Conservation (phyloP, 53 echinoderm and acorn worm genomes). For the Crossaster papposus region DNA sequence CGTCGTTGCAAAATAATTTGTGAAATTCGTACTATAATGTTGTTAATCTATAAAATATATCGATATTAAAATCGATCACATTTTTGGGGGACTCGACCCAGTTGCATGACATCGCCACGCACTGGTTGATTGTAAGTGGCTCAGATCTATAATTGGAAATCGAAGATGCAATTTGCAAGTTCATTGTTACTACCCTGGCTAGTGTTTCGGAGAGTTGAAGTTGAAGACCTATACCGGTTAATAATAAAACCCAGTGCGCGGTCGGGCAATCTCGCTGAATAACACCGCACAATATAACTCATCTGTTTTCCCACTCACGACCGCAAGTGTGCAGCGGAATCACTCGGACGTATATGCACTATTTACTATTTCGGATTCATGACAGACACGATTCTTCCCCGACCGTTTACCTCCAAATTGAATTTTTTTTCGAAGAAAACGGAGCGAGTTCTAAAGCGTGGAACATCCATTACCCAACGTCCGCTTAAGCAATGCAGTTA, state of each 20-base stretch:
- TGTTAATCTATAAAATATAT: too few relatives aligned
- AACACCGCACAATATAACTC: neutral
- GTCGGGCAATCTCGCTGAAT: neutral
- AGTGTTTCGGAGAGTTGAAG: neutral
- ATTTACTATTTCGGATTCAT: neutral
- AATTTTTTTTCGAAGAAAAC: slow-evolving; percentile 4
- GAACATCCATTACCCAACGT: slow-evolving; percentile 14
- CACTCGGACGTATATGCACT: neutral
- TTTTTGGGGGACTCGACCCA: neutral
- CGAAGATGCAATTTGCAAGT: slow-evolving; percentile 12
- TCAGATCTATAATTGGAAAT: neutral
- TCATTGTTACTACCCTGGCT: neutral
- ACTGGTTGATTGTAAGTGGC: neutral
- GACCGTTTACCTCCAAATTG: slow-evolving; percentile 12
- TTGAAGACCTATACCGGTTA: neutral
- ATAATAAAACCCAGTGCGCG: neutral
- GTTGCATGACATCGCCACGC: neutral
- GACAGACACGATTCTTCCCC: neutral
- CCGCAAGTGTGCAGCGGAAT: slow-evolving; percentile 14
- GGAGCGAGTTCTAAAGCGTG: neutral
- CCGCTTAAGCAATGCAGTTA: neutral
- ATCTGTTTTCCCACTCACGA: slow-evolving; percentile 27
- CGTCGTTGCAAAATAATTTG: too few relatives aligned
- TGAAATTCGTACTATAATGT: too few relatives aligned
- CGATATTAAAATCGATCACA: too few relatives aligned